These are phyloP conservation scores for Macrocentrus cingulum DNA, from an alignment of 1,140 invertebrate species.

Conservation along the genomic window DNA sequence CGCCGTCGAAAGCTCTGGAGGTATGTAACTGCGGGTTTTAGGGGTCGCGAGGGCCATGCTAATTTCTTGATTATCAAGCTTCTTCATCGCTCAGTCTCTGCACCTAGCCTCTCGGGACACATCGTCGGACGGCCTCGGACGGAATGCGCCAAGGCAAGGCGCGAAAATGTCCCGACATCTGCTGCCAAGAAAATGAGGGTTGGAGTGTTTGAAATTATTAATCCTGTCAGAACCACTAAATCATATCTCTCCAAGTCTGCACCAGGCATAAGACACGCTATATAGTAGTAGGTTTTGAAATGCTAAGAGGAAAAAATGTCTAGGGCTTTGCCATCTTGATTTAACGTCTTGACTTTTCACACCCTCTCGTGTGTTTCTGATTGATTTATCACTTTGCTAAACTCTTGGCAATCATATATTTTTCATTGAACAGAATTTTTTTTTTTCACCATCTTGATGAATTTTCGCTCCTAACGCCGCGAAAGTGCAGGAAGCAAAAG, in stretches of 20 bases:
- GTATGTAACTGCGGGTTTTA: no score
- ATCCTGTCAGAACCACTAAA: conserved; percentile 52
- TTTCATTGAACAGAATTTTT: no score
- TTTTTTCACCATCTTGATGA: no score
- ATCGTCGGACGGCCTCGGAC: background rate
- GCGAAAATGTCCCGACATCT: conserved; percentile 49
- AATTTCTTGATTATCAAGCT: conserved; percentile 27
- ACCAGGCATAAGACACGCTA: background rate
- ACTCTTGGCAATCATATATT: conserved; percentile 11
- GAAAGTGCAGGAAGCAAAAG: no score
- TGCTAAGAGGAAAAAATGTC: conserved; percentile 20
- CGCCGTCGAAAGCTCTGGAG: no score
- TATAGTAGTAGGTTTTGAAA: background rate
- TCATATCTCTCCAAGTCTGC: conserved; percentile 34
- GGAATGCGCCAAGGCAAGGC: conserved; percentile 6
- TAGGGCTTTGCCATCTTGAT: conserved; percentile 47
- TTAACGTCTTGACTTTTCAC: conserved; percentile 39
- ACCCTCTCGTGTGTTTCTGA: conserved; percentile 26
- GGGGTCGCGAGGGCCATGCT: conserved; percentile 15
- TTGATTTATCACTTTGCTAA: conserved; percentile 26
- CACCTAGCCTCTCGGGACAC: background rate
- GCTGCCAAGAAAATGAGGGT: conserved; percentile 30
- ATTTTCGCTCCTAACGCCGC: no score
- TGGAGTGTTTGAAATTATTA: conserved; percentile 51
- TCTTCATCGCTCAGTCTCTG: background rate